A percentile compares a stretch with the other conserved stretches of the same genome.
Conservation (phyloP, 2,797 vertebrate genomes). For the Diplodus puntazzo region DNA sequence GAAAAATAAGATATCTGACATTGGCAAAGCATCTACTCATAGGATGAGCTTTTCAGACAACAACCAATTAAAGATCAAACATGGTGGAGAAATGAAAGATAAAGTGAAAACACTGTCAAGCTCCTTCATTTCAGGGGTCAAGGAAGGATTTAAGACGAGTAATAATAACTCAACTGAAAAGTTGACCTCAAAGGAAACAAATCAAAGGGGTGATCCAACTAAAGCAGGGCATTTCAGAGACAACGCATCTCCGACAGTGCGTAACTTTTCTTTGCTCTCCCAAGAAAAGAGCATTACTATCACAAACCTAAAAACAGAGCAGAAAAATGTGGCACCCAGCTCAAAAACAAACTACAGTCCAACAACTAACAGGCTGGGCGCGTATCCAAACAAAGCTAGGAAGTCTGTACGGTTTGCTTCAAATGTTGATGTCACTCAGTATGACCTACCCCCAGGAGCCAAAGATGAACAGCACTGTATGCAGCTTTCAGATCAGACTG, state of each 20-base stretch:
- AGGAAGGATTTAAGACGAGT: conserved; percentile 27
- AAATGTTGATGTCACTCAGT: conserved; percentile 42
- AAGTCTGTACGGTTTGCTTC: conserved; percentile 81
- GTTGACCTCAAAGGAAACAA: conserved; percentile 33
- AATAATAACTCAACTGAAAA: conserved; percentile 36
- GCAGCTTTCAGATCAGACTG: conserved; percentile 14
- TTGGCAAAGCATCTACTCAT: conserved; percentile 29
- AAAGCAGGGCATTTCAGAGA: conserved; percentile 46
- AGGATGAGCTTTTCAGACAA: conserved; percentile 21
- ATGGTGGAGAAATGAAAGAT: conserved; percentile 35
- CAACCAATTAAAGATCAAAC: conserved; percentile 21
- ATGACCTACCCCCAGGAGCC: conserved; percentile 8
- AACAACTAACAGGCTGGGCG: conserved; percentile 4
- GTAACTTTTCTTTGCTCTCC: background rate
- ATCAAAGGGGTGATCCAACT: conserved; percentile 18
- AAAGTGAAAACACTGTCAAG: conserved; percentile 15
- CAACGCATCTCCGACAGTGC: conserved; percentile 1
- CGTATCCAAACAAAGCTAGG: conserved; percentile 57
- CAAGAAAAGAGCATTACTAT: conserved; percentile 15
- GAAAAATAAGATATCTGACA: conserved; percentile 39
- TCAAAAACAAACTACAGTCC: conserved; percentile 32
- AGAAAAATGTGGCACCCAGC: conserved; percentile 17
- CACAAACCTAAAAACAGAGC: conserved; percentile 32
- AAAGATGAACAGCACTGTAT: conserved; percentile 22
- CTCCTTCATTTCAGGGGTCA: conserved; percentile 18